Conservation (phyloP, 2,113 vertebrate species). For the Jacana jacana region DNA sequence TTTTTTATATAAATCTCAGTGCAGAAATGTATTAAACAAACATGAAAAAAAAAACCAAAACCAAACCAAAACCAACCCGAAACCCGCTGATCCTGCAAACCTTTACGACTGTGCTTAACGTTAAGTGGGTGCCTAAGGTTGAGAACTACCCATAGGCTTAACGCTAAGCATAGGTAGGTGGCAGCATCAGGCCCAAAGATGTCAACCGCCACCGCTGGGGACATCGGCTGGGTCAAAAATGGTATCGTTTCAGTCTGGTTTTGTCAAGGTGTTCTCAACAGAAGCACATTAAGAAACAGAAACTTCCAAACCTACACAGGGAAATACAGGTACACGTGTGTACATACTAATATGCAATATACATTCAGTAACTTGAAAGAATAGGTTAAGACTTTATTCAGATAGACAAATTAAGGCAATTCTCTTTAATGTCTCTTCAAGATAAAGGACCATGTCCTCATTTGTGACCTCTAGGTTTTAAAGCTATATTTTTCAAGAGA, state of each 20-base stretch:
- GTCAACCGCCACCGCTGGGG: neutral
- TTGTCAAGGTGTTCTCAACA: slow-evolving; percentile 46
- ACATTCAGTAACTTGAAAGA: slow-evolving; percentile 69
- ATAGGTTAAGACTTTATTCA: slow-evolving; percentile 70
- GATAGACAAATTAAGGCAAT: slow-evolving; percentile 69
- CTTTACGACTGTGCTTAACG: neutral
- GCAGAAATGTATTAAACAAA: slow-evolving; percentile 50
- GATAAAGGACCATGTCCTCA: slow-evolving; percentile 58
- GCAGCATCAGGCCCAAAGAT: slow-evolving; percentile 49
- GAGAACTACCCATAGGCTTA: neutral
- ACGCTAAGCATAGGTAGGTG: neutral
- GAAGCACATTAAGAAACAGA: slow-evolving; percentile 58
- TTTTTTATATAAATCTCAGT: slow-evolving; percentile 44
- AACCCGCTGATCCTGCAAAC: slow-evolving; percentile 41
- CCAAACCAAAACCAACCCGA: no score
- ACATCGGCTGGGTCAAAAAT: neutral
- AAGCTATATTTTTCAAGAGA: slow-evolving; percentile 66
- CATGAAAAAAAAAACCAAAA: neutral
- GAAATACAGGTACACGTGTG: slow-evolving; percentile 56
- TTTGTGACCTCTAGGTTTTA: slow-evolving; percentile 62
- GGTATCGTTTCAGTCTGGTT: neutral
- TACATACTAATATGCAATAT: slow-evolving; percentile 63
- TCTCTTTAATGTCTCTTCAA: slow-evolving; percentile 54
- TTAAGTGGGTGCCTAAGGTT: neutral
- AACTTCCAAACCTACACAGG: slow-evolving; percentile 53